Evolutionary conservation across 2,888 invertebrate species (phyloP).

Genomic region (Cyclophora albipunctata): DNA sequence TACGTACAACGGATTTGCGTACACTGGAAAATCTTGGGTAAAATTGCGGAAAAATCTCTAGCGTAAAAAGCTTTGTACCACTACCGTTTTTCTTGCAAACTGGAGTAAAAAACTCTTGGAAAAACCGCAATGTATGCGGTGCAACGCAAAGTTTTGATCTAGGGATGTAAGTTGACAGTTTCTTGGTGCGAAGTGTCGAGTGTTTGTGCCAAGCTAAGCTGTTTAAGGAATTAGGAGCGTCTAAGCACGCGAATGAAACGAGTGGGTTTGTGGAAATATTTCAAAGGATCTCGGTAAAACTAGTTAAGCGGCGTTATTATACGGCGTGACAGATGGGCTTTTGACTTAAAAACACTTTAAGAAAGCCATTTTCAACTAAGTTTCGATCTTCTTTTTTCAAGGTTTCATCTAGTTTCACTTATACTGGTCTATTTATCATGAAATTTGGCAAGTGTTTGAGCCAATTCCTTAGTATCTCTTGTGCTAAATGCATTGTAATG

Average conservation of each 20-base stretch:
- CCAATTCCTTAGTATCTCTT: too few species aligned
- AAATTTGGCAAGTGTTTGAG: too few species aligned
- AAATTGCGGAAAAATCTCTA: constrained; percentile 1
- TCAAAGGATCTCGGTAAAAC: constrained; percentile 2
- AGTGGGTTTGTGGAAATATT: neutral
- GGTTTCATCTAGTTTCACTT: too few species aligned
- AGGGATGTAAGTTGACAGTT: constrained; percentile 1
- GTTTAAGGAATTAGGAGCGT: constrained; percentile 11
- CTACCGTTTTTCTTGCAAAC: neutral
- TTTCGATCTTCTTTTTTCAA: too few species aligned
- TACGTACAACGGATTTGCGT: constrained; percentile 12
- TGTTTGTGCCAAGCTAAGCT: constrained; percentile 12
- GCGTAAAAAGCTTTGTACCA: neutral
- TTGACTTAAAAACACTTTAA: too few species aligned
- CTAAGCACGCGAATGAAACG: constrained; percentile 6
- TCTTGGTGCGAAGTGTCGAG: constrained; percentile 3
- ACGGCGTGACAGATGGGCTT: neutral
- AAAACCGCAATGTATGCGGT: neutral
- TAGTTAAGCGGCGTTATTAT: neutral
- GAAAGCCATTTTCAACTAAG: too few species aligned
- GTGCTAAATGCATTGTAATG: too few species aligned
- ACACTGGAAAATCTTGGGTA: constrained; percentile 6
- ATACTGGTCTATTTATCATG: too few species aligned
- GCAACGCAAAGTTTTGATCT: neutral
- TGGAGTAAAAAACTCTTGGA: neutral